Percentiles rank a stretch among this genome's conserved stretches.
Conservation (phyloP, 2,113 vertebrate genomes). For the Rhagologus leucostigma region DNA sequence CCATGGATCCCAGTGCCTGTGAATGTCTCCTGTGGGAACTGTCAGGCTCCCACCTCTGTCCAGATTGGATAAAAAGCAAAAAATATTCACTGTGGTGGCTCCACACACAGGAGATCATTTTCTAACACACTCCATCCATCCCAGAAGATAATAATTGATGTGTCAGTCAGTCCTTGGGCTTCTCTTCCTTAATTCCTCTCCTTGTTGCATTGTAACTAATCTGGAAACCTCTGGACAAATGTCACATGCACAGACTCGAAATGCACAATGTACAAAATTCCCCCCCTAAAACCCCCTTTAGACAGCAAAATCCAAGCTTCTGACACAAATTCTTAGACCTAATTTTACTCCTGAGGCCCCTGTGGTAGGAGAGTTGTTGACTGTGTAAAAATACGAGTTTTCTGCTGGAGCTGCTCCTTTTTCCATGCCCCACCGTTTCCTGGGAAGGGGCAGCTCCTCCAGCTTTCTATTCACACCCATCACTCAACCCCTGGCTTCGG, state of each 20-base stretch:
- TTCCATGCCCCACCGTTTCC: not conserved
- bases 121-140: not conserved
- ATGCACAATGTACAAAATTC: not conserved
- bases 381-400: not conserved
- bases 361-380: not conserved
- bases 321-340: not conserved
- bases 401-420: not conserved
- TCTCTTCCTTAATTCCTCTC: not conserved
- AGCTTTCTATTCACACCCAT: not conserved
- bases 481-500: not conserved
- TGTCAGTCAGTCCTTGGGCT: not conserved
- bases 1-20: not conserved
- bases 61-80: not conserved
- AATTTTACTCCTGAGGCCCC: not conserved
- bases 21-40: not conserved
- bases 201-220: not conserved
- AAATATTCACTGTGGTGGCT: not conserved
- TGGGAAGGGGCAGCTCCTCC: not conserved
- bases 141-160: not conserved
- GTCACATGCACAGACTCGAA: not conserved
- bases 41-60: not conserved
- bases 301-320: not conserved
- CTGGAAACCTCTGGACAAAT: not conserved
- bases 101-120: not conserved
- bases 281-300: accelerated